Percentiles rank a stretch among this genome's conserved stretches.
Conservation (phyloP, 2,113 vertebrate genomes). For the Cyphomyrus plagiostoma region DNA sequence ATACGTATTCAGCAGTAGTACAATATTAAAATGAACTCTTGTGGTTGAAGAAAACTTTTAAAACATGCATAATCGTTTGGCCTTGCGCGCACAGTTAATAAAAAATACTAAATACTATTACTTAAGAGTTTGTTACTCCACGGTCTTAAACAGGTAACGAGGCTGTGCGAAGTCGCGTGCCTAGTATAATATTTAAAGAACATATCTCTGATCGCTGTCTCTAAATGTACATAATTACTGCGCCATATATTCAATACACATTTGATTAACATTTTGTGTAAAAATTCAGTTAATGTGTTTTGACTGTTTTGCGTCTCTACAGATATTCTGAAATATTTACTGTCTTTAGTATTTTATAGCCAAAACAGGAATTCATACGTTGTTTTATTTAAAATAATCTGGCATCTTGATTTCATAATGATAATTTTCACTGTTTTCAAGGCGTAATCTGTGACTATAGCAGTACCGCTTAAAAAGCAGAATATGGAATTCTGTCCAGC, state of each 20-base stretch:
- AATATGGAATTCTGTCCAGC: background rate
- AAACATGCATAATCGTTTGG: background rate
- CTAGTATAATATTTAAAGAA: background rate
- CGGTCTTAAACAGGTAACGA: background rate
- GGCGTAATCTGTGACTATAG: background rate
- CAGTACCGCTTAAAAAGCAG: background rate
- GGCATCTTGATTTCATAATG: background rate
- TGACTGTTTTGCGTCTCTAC: background rate
- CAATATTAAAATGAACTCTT: background rate
- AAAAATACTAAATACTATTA: background rate
- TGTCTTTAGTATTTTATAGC: background rate
- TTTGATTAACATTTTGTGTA: background rate
- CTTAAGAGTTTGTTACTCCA: background rate
- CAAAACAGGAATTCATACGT: background rate
- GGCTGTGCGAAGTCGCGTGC: background rate
- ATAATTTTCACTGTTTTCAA: background rate
- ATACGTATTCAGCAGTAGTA: background rate
- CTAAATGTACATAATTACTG: background rate
- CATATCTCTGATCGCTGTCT: background rate
- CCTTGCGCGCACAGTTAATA: background rate
- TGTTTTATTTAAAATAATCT: background rate
- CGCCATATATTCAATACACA: background rate
- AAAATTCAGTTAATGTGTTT: background rate
- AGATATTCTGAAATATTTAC: background rate
- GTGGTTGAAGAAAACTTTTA: background rate